Conservation (phyloP, 1,140 invertebrate species). For the Nasonia vitripennis region DNA sequence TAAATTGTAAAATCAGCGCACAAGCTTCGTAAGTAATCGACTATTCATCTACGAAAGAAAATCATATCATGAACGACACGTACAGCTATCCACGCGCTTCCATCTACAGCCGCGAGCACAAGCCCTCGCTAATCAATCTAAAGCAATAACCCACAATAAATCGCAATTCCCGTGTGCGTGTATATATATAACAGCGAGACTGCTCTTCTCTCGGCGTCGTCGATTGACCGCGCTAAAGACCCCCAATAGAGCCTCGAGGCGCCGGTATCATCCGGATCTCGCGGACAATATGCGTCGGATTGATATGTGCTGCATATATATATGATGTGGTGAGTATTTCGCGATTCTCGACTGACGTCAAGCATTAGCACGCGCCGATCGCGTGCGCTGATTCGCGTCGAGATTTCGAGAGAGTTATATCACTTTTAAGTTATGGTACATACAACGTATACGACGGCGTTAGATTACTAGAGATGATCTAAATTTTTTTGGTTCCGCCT, state of each 20-base stretch:
- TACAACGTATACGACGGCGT: no score
- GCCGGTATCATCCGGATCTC: conserved; percentile 11
- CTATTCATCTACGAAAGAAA: no score
- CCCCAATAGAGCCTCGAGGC: conserved; percentile 22
- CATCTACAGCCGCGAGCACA: neutral
- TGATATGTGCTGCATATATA: neutral
- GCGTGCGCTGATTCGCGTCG: neutral
- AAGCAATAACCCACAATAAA: neutral
- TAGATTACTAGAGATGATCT: no score
- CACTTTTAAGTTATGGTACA: no score
- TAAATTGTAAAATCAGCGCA: no score
- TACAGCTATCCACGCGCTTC: neutral
- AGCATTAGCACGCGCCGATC: neutral
- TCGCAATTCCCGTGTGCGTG: neutral
- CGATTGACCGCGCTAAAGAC: conserved; percentile 24
- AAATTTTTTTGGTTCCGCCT: no score
- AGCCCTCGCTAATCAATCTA: neutral
- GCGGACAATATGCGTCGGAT: neutral
- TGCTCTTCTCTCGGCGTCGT: neutral
- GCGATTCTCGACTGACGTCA: neutral
- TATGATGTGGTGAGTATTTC: neutral
- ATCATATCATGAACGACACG: no score
- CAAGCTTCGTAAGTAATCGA: no score
- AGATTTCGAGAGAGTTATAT: no score
- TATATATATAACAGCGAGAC: no score